Conservation (phyloP, 2,888 invertebrate genomes). For the Drosophila limbata region DNA sequence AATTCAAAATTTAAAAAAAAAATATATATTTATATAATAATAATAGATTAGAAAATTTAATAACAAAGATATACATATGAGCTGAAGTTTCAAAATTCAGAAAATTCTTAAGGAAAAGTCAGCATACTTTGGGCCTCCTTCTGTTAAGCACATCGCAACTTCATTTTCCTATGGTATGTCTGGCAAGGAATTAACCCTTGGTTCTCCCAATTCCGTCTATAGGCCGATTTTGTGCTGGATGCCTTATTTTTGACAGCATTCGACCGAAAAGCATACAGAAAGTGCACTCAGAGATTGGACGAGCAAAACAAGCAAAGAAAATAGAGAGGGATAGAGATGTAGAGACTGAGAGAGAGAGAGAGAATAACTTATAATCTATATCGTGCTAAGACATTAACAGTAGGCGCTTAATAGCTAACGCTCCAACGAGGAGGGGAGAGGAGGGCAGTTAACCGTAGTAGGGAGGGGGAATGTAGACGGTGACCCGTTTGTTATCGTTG, state of each 20-base stretch:
- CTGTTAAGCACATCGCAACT: no score
- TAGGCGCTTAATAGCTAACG: slow-evolving; percentile 14
- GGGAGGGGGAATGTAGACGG: slow-evolving; percentile 70
- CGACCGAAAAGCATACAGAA: slow-evolving; percentile 41
- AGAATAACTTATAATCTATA: slow-evolving; percentile 7
- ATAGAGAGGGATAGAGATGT: not conserved
- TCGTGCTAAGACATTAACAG: slow-evolving; percentile 21
- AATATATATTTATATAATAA: no score
- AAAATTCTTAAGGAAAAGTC: no score
- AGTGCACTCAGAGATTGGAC: slow-evolving; percentile 37
- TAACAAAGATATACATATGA: no score
- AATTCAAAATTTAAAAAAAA: no score
- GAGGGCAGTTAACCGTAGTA: slow-evolving; percentile 51
- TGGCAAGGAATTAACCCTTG: no score
- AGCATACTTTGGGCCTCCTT: no score
- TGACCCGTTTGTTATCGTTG: slow-evolving; percentile 42
- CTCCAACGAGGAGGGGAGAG: not conserved
- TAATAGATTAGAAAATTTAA: no score
- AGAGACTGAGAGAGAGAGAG: not conserved
- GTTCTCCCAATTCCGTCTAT: no score
- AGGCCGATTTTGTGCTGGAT: no score
- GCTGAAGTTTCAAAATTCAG: no score
- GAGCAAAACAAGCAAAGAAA: slow-evolving; percentile 9
- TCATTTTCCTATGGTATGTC: no score
- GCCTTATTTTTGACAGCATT: slow-evolving; percentile 63